Conservation (phyloP, 2,888 invertebrate genomes). For the Celastrina argiolus region DNA sequence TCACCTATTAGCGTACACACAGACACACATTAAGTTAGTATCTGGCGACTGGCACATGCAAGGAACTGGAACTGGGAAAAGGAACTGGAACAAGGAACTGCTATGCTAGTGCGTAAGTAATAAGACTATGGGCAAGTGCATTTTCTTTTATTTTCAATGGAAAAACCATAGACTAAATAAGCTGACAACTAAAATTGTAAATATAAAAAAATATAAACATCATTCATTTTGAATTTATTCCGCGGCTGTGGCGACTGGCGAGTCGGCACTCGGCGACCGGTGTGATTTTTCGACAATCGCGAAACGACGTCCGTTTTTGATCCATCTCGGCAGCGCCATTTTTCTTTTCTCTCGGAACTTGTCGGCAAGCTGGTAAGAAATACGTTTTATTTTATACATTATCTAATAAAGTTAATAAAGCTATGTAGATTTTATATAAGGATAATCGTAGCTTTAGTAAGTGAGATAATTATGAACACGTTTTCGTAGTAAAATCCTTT, state of each 20-base stretch:
- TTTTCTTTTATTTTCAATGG: too few species aligned
- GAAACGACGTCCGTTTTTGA: slow-evolving; percentile 24
- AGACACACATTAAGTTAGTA: too few species aligned
- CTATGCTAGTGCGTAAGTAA: too few species aligned
- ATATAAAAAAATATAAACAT: not conserved
- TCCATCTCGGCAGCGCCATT: slow-evolving; percentile 56
- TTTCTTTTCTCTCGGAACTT: slow-evolving; percentile 65
- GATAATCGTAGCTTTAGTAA: not conserved
- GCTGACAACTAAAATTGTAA: not conserved
- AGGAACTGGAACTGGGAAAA: too few species aligned
- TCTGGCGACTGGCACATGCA: too few species aligned
- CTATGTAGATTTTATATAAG: not conserved
- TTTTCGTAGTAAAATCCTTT: slow-evolving; percentile 36
- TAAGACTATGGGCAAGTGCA: too few species aligned
- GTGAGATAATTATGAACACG: slow-evolving; percentile 26
- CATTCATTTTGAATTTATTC: slow-evolving; percentile 7
- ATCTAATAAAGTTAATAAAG: not conserved
- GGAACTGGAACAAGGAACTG: too few species aligned
- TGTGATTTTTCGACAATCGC: slow-evolving; percentile 14
- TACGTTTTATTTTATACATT: slow-evolving; percentile 21
- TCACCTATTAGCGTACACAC: too few species aligned
- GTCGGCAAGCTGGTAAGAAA: slow-evolving; percentile 69
- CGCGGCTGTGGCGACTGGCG: not conserved
- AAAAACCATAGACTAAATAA: too few species aligned
- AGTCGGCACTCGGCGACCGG: not conserved